Percentiles rank a stretch among this genome's conserved stretches.
These are phyloP conservation scores for Reticulitermes speratus DNA, from an alignment of 1,140 invertebrate species.

Conservation along the genomic window DNA sequence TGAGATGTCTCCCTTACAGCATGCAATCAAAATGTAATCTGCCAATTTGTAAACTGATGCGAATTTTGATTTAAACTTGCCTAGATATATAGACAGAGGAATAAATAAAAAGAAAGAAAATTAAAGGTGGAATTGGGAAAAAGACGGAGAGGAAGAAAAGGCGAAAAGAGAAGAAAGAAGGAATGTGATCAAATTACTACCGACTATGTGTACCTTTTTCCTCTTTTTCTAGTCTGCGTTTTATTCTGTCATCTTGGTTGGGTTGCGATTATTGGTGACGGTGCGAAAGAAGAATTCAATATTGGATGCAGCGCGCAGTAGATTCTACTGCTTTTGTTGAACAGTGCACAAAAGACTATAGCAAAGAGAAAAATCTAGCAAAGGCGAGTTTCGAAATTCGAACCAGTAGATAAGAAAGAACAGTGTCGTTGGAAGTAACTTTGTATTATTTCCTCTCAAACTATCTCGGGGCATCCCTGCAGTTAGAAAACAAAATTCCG, in stretches of 20 bases:
- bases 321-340: background rate
- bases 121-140: background rate
- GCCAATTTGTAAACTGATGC: background rate
- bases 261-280: background rate
- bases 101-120: background rate
- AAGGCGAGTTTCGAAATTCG: background rate
- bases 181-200: background rate
- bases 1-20: background rate
- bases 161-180: background rate
- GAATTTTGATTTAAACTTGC: background rate
- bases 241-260: background rate
- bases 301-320: background rate
- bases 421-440: background rate
- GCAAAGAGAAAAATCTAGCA: background rate
- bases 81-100: background rate
- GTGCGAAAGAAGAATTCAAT: background rate
- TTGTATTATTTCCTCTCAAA: no score
- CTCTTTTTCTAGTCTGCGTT: background rate
- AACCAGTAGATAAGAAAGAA: background rate
- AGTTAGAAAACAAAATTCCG: no score
- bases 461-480: no score
- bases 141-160: background rate
- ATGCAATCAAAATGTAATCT: background rate
- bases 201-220: background rate
- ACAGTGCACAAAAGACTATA: background rate